These are phyloP conservation scores for Cepaea hortensis DNA, from an alignment of 2,888 invertebrate genomes.

Conservation along the genomic window DNA sequence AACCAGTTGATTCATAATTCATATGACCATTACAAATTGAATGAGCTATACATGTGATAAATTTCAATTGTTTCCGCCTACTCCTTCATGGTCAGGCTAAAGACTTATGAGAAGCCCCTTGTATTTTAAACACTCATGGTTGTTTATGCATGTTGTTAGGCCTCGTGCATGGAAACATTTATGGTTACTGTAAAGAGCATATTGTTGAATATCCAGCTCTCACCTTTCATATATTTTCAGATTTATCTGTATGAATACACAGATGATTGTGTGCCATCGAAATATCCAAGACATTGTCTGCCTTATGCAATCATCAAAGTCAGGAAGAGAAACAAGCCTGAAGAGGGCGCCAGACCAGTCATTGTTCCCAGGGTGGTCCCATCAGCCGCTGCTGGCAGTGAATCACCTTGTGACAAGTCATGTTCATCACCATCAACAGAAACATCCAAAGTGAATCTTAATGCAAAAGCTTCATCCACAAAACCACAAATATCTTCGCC, in stretches of 20 bases:
- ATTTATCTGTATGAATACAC: slow-evolving; percentile 69
- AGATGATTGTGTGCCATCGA: slow-evolving; percentile 65
- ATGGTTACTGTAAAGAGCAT: no score
- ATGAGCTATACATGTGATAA: no score
- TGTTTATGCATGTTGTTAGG: no score
- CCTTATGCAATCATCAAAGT: slow-evolving; percentile 63
- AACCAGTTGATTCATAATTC: no score
- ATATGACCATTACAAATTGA: no score
- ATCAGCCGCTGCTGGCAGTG: not conserved
- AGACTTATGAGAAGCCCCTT: no score
- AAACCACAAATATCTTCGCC: no score
- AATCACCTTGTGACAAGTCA: not conserved
- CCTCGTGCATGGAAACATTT: no score
- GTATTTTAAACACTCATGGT: no score
- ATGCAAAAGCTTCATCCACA: no score
- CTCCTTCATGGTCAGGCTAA: no score
- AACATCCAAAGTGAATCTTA: not conserved
- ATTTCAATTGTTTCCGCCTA: no score
- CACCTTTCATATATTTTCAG: slow-evolving; percentile 54
- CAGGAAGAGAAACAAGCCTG: not conserved
- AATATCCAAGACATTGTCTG: slow-evolving; percentile 65
- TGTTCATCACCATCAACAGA: not conserved
- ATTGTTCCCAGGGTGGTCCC: not conserved
- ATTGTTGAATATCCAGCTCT: not conserved
- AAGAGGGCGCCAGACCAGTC: not conserved